A percentile compares a stretch with the other conserved stretches of the same genome.
Conservation (phyloP, 2,888 invertebrate genomes). For the Calameuta pallipes region DNA sequence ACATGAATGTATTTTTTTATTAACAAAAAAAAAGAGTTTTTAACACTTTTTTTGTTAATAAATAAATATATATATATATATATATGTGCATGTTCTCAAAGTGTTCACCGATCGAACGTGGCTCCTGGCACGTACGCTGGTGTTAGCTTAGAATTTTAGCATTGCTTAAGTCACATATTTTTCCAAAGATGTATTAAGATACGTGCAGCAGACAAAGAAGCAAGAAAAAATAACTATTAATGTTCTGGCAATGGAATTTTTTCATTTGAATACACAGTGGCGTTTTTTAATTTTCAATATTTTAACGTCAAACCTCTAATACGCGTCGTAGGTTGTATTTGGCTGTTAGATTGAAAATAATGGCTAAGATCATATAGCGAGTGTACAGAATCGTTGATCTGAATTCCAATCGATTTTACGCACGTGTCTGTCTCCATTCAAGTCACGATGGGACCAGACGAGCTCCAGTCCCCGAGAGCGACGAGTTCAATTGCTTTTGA, state of each 20-base stretch:
- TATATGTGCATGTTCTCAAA: background rate
- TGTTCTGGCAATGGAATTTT: background rate
- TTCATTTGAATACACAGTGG: background rate
- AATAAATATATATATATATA: conserved; percentile 12
- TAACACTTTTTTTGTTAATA: too few species aligned
- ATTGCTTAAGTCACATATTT: background rate
- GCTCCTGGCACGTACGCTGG: background rate
- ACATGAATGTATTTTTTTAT: background rate
- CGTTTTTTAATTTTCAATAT: background rate
- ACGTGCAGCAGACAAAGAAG: background rate
- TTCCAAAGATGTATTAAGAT: background rate
- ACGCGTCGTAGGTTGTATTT: background rate
- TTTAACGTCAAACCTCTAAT: background rate
- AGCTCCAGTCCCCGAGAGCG: background rate
- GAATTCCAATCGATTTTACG: background rate
- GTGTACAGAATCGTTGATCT: background rate
- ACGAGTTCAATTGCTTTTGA: background rate
- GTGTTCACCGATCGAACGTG: background rate
- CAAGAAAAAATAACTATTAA: background rate
- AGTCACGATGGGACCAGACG: background rate
- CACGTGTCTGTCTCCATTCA: background rate
- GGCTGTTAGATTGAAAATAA: too few species aligned
- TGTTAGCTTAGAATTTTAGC: background rate
- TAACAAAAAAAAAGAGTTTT: too few species aligned
- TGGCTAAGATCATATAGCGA: background rate